Base-by-base conservation (phyloP, 2,113 vertebrate genomes). In the Ifrita kowaldi region DNA sequence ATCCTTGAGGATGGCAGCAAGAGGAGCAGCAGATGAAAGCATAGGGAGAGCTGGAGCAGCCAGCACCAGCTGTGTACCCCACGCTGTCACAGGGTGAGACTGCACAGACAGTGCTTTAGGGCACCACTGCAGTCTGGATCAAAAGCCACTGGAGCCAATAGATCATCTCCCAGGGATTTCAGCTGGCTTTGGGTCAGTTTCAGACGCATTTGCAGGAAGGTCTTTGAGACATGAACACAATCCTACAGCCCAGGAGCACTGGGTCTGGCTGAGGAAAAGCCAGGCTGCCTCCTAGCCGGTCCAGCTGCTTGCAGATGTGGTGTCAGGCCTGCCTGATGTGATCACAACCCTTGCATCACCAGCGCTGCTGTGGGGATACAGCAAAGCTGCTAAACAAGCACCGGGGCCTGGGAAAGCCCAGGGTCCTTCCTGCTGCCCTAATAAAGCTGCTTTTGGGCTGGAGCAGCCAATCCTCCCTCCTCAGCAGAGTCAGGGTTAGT, bases 291-390 rank as follows among this genome's bases (percentile, higher is more conserved):
- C 21, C 68, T 46, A 16, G 23, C 13, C 1, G 1, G 16, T 28
- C 57, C n/a, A 24, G 11, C 20, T 17, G 4, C 16, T 26, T 0
- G 2, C 74, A 39, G 85, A 52, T 21, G 30, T 23, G 64, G 70
- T 37, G 63, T 15, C 30, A 1, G 26, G 26, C 37, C 37, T 56
- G 47, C 44, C 55, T 22, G 13, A 7, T 3, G 27, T 30, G 23
- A 16, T 35, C 64, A 8, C 30, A 20, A 42, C 39, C 56, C 13
- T 41, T 33, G 39, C n/a, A 15, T 23, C 33, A 8, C n/a, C 56
- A 41, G 49, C 1, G 0, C 39, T 24, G 67, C 42, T 16, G 0
- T 32, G 32, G 37, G 26, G 21, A 69, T 47, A 30, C 35, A 9
- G 35, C 52, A 55, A 44, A 47, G 56, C 41, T 37, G 28, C 46